A percentile compares a stretch with the other conserved stretches of the same genome.
Evolutionary conservation across 2,113 vertebrate species (phyloP).

Genomic region (Tragelaphus scriptus): DNA sequence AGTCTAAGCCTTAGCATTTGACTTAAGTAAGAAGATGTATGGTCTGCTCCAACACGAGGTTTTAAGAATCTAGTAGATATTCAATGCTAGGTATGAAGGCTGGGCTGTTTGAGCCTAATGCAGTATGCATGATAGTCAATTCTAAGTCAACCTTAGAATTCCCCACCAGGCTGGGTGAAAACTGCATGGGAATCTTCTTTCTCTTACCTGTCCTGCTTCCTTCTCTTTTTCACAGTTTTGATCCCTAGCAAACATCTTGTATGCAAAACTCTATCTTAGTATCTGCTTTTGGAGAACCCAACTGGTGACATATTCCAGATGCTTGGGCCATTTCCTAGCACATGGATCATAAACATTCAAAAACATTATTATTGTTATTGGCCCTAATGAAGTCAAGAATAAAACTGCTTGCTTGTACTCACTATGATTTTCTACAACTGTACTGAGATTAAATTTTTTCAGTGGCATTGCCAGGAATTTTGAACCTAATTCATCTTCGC

Average conservation of each 20-base stretch:
- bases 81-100: not conserved
- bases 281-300: not conserved
- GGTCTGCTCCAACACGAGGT: not conserved
- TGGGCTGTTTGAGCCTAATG: not conserved
- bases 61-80: not conserved
- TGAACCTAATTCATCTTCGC: not conserved
- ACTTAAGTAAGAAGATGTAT: not conserved
- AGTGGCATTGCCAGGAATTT: not conserved
- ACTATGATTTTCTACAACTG: not conserved
- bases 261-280: not conserved
- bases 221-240: not conserved
- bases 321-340: not conserved
- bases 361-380: not conserved
- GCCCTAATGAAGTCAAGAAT: not conserved
- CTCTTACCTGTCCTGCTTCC: not conserved
- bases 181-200: not conserved
- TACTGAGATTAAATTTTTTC: not conserved
- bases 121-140: not conserved
- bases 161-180: not conserved
- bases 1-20: not conserved
- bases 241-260: not conserved
- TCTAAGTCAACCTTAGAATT: not conserved
- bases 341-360: not conserved
- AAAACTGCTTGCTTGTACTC: not conserved
- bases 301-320: not conserved